Conservation (phyloP, 2,113 vertebrate genomes). For the Aegypius monachus region DNA sequence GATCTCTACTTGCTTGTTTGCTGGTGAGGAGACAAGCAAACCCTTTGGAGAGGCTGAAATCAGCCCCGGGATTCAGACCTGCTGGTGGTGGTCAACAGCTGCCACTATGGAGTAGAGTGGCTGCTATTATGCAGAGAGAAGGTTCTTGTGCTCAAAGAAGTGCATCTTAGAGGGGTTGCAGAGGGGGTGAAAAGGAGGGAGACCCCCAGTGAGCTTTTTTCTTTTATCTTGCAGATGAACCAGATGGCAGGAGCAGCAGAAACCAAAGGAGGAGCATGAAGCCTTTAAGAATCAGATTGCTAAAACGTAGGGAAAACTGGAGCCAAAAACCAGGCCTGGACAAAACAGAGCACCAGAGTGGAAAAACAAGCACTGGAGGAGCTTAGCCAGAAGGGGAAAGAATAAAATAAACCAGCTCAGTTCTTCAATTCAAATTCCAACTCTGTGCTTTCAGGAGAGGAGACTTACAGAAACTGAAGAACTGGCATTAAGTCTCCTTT, state of each 20-base stretch:
- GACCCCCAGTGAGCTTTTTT: not conserved
- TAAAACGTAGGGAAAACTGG: not conserved
- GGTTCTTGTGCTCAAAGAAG: not conserved
- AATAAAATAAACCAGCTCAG: not conserved
- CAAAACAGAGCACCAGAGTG: not conserved
- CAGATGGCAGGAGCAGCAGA: not conserved
- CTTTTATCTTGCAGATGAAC: constrained; percentile 18
- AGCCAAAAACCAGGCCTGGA: constrained; percentile 6
- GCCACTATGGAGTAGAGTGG: not conserved
- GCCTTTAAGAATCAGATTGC: not conserved
- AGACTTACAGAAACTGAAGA: not conserved
- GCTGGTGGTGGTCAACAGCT: not conserved
- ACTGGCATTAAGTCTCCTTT: not conserved
- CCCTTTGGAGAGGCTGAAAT: not conserved
- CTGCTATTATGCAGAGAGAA: not conserved
- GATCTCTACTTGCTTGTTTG: not conserved
- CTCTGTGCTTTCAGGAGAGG: not conserved
- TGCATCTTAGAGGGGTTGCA: not conserved
- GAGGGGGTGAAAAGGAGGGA: not conserved
- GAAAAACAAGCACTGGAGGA: not conserved
- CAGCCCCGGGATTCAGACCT: not conserved
- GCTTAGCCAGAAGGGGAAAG: not conserved
- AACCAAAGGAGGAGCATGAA: not conserved
- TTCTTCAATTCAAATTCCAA: not conserved
- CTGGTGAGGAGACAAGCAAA: not conserved